Evolutionary conservation across 2,888 invertebrate genomes (phyloP).

Genomic region (Leptopterna dolabrata): DNA sequence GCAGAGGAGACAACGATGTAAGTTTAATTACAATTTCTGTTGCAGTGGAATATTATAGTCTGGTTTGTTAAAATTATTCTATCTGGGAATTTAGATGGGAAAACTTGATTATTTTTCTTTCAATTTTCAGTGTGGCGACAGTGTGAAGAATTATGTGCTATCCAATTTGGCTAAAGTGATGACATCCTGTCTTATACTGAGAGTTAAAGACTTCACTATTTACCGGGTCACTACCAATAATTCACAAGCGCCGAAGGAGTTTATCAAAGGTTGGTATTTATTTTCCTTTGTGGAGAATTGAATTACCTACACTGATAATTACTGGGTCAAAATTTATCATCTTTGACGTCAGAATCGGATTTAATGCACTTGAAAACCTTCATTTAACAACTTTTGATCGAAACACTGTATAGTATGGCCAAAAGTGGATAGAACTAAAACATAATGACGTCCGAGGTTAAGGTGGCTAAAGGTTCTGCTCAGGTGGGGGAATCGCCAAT

Average conservation of each 20-base stretch:
- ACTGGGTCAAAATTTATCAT: no score
- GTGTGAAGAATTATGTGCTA: constrained; percentile 67
- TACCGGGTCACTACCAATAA: constrained; percentile 84
- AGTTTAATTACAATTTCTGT: neutral
- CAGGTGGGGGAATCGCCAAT: no score
- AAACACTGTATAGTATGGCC: no score
- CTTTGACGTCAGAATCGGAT: no score
- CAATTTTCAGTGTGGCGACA: neutral
- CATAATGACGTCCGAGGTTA: no score
- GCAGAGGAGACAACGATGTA: neutral
- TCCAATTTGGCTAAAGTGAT: constrained; percentile 86
- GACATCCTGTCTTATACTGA: constrained; percentile 90
- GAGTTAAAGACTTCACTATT: constrained; percentile 91
- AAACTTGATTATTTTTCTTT: constrained; percentile 26
- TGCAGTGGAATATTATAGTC: no score
- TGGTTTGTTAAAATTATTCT: neutral
- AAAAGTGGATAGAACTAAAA: no score
- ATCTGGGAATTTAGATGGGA: constrained; percentile 47
- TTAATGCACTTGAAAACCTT: no score
- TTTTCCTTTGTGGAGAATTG: constrained; percentile 3
- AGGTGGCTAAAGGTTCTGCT: no score
- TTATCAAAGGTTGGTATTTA: constrained; percentile 74
- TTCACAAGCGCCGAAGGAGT: constrained; percentile 82
- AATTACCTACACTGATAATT: no score
- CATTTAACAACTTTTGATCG: no score